Evolutionary conservation across 2,113 vertebrate species (phyloP).

Genomic region (Paracanthobrama guichenoti): DNA sequence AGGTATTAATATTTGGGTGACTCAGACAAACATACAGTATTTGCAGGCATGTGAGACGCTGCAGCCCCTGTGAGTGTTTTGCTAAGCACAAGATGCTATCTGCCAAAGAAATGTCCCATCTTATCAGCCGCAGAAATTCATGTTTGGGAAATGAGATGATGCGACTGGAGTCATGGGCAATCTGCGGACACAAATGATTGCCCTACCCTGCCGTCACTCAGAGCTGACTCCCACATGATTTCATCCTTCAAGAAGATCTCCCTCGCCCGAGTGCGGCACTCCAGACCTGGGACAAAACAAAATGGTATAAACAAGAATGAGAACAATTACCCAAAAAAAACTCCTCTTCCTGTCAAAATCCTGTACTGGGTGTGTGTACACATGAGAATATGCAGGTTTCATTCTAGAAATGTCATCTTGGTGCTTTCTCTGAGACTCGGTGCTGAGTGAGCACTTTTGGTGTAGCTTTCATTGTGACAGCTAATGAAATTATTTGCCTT

Average conservation of each 20-base stretch:
- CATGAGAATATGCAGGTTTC: constrained; percentile 8
- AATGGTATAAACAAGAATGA: not conserved
- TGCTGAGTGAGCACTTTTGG: constrained; percentile 45
- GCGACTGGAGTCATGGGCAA: constrained; percentile 36
- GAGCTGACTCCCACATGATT: constrained; percentile 34
- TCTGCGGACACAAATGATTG: constrained; percentile 37
- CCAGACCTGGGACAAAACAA: not conserved
- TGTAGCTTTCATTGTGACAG: constrained; percentile 46
- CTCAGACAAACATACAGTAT: constrained; percentile 14
- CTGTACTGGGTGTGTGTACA: not conserved
- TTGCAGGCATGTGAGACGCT: not conserved
- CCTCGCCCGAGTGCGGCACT: not conserved
- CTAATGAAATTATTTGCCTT: constrained; percentile 50
- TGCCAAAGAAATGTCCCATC: constrained; percentile 17
- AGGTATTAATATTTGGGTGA: constrained; percentile 20
- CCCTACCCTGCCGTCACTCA: constrained; percentile 15
- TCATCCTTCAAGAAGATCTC: constrained; percentile 30
- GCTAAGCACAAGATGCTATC: constrained; percentile 32
- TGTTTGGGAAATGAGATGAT: constrained; percentile 48
- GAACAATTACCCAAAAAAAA: not conserved
- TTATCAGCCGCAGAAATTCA: constrained; percentile 40
- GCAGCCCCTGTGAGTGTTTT: constrained; percentile 1
- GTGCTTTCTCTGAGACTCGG: constrained; percentile 21
- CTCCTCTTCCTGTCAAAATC: constrained; percentile 10
- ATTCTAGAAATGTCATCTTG: constrained; percentile 31